phyloP scores from a whole-genome alignment of 2,888 invertebrate species.

The Caenorhabditis afra region DNA sequence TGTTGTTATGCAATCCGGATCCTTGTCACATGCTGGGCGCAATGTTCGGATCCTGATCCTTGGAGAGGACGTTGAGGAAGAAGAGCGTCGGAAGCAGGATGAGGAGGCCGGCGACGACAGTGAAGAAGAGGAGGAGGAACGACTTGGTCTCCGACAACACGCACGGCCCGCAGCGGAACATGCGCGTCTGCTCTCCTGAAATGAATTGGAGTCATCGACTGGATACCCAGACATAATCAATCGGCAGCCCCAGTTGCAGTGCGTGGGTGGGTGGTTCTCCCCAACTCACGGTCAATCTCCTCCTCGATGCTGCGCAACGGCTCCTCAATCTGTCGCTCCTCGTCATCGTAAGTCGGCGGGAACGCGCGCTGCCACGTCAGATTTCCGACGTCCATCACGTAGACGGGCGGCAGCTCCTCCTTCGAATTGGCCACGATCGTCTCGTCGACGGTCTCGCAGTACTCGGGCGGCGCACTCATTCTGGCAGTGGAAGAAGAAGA shows the following conservation, averaged over 20 bases:
- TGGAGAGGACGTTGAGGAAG: conserved; percentile 31
- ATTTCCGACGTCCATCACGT: conserved; percentile 47
- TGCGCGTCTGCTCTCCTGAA: conserved; percentile 28
- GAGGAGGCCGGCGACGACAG: conserved; percentile 41
- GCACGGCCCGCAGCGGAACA: conserved; percentile 39
- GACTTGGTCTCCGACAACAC: conserved; percentile 40
- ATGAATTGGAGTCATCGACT: too few species aligned
- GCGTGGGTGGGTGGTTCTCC: too few species aligned
- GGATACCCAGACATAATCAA: too few species aligned
- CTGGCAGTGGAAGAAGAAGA: conserved; percentile 6
- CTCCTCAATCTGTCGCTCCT: conserved; percentile 39
- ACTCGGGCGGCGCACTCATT: conserved; percentile 53
- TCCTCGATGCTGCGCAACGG: conserved; percentile 39
- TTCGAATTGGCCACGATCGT: conserved; percentile 43
- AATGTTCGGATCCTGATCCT: conserved; percentile 40
- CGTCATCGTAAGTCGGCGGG: conserved; percentile 52
- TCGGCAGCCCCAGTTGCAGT: too few species aligned
- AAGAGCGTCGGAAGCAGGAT: conserved; percentile 39
- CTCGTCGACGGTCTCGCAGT: conserved; percentile 45
- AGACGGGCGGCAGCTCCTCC: conserved; percentile 48
- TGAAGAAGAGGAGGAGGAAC: conserved; percentile 45
- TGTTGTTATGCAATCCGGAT: conserved; percentile 5
- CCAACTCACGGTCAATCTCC: conserved; percentile 37
- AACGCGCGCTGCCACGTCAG: conserved; percentile 47
- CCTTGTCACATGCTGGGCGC: conserved; percentile 24